Conservation (phyloP, 2,888 invertebrate species). For the Disparrhopalites patrizii region DNA sequence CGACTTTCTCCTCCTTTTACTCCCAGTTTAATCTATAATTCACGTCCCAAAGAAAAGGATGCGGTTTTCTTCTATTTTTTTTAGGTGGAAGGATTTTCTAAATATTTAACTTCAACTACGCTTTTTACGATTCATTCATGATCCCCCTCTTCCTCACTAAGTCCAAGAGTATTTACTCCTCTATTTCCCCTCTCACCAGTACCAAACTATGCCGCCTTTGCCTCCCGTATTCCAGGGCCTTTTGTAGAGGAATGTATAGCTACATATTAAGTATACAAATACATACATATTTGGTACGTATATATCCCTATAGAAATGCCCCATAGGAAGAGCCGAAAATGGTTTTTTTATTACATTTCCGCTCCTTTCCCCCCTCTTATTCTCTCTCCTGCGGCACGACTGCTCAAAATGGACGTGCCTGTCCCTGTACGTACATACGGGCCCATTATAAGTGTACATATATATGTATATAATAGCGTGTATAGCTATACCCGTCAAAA, state of each 20-base stretch:
- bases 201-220: background rate
- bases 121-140: conserved; percentile 28
- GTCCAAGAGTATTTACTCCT: background rate
- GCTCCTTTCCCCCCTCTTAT: background rate
- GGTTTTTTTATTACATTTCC: background rate
- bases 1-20: background rate
- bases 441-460: too few species aligned
- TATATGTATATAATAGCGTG: too few species aligned
- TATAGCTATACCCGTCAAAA: too few species aligned
- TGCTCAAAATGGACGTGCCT: too few species aligned
- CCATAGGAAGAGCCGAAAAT: too few species aligned
- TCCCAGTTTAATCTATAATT: conserved; percentile 36
- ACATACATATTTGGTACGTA: too few species aligned
- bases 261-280: too few species aligned
- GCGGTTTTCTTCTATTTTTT: too few species aligned
- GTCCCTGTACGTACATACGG: too few species aligned
- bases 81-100: conserved; percentile 39
- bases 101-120: conserved; percentile 39
- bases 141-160: background rate
- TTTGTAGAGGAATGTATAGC: too few species aligned
- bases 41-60: conserved; percentile 37
- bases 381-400: conserved; percentile 3
- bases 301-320: too few species aligned
- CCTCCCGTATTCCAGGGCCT: background rate
- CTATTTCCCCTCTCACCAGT: background rate